phyloP scores from a whole-genome alignment of 2,888 invertebrate genomes.

The Venustoraphidia nigricollis region DNA sequence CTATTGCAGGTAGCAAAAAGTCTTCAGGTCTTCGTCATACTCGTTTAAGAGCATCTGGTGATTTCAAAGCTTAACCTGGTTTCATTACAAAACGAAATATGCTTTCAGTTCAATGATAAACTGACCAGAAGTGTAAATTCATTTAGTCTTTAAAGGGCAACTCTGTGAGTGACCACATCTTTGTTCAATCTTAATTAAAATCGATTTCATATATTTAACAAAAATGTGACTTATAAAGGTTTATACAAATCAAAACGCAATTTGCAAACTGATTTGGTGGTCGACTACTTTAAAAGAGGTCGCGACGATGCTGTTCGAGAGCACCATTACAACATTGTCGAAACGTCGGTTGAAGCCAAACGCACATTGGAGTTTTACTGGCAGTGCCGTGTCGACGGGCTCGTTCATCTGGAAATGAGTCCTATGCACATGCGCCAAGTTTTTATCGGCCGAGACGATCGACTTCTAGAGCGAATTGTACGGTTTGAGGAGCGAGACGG shows the following conservation, averaged over 20 bases:
- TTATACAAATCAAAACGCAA: conserved; percentile 32
- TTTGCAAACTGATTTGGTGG: conserved; percentile 31
- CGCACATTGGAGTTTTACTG: conserved; percentile 34
- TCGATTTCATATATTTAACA: too few species aligned
- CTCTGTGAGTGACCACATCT: too few species aligned
- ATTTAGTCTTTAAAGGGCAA: too few species aligned
- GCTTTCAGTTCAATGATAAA: too few species aligned
- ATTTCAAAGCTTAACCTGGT: too few species aligned
- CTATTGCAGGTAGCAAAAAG: too few species aligned
- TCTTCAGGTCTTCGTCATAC: too few species aligned
- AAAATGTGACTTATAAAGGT: not conserved
- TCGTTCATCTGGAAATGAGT: conserved; percentile 40
- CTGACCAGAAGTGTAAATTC: too few species aligned
- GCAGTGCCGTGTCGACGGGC: conserved; percentile 52
- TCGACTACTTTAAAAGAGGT: conserved; percentile 48
- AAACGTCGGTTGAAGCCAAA: conserved; percentile 20
- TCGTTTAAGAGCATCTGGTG: too few species aligned
- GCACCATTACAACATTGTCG: conserved; percentile 24
- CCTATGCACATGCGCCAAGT: conserved; percentile 36
- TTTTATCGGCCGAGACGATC: conserved; percentile 40
- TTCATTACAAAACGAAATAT: too few species aligned
- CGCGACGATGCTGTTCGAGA: conserved; percentile 44
- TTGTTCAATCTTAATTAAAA: too few species aligned
- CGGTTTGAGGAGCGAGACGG: conserved; percentile 17
- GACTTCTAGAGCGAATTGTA: conserved; percentile 11